These are phyloP conservation scores for Dryoscopus gambensis DNA, from an alignment of 2,113 vertebrate genomes.

Conservation along the genomic window DNA sequence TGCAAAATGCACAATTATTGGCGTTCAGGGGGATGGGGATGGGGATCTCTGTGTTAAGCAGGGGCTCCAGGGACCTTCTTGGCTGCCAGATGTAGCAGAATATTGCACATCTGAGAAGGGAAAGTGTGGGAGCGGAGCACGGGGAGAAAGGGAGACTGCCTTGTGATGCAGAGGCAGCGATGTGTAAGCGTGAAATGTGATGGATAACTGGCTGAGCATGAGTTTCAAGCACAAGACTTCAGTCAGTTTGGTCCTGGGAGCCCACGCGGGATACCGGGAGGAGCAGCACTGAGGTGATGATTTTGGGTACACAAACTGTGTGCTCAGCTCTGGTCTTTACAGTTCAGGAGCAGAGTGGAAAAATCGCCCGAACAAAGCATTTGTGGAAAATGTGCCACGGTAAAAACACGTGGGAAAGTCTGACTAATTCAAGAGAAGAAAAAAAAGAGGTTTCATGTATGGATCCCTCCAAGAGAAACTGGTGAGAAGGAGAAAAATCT, in stretches of 20 bases:
- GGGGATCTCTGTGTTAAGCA: background rate
- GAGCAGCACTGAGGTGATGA: background rate
- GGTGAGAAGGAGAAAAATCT: background rate
- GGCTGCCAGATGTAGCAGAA: background rate
- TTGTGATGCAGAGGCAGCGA: background rate
- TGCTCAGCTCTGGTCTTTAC: background rate
- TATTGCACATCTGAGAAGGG: background rate
- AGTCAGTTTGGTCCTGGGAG: background rate
- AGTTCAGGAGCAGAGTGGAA: background rate
- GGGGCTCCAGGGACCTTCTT: background rate
- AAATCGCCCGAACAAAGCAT: background rate
- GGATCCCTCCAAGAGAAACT: background rate
- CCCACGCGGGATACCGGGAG: accelerated
- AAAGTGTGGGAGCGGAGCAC: background rate
- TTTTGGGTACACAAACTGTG: background rate
- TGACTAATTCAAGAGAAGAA: background rate
- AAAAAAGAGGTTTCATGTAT: background rate
- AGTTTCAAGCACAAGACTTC: background rate
- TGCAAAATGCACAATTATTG: background rate
- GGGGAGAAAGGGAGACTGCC: background rate
- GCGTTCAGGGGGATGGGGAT: background rate
- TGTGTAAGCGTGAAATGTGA: background rate
- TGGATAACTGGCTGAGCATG: background rate
- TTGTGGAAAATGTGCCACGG: background rate
- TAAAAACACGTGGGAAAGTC: background rate